Evolutionary conservation across 2,888 invertebrate genomes (phyloP), one percentile per base, ranked within the genome.

Genomic region (Hoplodrina blanda): DNA sequence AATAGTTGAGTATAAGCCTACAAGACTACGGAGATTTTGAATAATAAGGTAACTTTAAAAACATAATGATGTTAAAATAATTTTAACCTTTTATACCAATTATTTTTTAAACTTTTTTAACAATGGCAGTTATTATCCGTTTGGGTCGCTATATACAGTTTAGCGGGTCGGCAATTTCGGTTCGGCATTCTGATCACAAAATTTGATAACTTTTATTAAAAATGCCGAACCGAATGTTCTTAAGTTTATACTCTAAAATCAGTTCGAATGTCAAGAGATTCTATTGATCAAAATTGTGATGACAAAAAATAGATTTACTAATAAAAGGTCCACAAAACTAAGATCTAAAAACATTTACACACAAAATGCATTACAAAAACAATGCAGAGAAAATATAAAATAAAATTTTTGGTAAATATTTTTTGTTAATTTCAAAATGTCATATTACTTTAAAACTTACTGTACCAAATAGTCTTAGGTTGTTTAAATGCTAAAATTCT

Each of bases 401-500:
- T 77, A 66, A 57, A 81, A 61, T 83, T 81, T 83, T 83, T 83
- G 83, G 83, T 80, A 81, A 79, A 83, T 83, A 83, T 64, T 66
- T 64, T 80, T 57, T 59, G 71, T 79, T 77, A 73, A 67, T 77
- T 75, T 76, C 11, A 72, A 75, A 76, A 81, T 83, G 82, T 83
- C 82, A 81, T 55, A 74, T 62, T 65, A 76, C 54, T 65, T 75
- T 83, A 81, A 76, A 81, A 78, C 78, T 78, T 81, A 81, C 68
- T n/a, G n/a, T n/a, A n/a, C n/a, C n/a, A 60, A 73, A 75, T 74
- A 81, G 56, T 81, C 73, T 79, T 75, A 70, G 64, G 62, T 64
- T 73, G 61, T 73, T 79, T 75, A 81, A 80, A 76, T 76, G 67
- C 80, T 86, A 80, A 71, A 78, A 72, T 67, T 77, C 71, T 84